Evolutionary conservation across 2,888 invertebrate genomes (phyloP).

Genomic region (Hermodice carunculata): DNA sequence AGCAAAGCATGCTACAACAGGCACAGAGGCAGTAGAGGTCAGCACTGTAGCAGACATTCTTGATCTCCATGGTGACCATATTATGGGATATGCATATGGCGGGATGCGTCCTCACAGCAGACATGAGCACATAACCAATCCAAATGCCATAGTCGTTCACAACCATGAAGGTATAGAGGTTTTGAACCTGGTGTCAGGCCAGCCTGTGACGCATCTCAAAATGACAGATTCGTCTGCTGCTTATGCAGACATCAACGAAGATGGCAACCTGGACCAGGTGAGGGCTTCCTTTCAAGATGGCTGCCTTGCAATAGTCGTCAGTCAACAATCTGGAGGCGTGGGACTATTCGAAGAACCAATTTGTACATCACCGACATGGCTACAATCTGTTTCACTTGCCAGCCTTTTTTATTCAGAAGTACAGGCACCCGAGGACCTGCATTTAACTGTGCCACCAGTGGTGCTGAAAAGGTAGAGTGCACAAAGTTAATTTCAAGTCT

Average conservation of each 20-base stretch:
- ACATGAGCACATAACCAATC: slow-evolving; percentile 58
- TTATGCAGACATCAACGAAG: slow-evolving; percentile 53
- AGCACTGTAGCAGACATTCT: slow-evolving; percentile 12
- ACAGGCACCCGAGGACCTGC: too few species aligned
- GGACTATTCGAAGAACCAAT: too few species aligned
- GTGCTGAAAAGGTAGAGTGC: too few species aligned
- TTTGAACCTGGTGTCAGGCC: slow-evolving; percentile 57
- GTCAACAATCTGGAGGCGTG: too few species aligned
- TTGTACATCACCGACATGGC: too few species aligned
- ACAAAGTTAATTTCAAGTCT: too few species aligned
- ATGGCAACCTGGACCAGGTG: slow-evolving; percentile 37
- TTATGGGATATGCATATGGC: slow-evolving; percentile 60
- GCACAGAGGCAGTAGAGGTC: background rate
- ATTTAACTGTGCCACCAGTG: too few species aligned
- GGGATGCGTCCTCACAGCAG: slow-evolving; percentile 59
- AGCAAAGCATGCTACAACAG: slow-evolving; percentile 5
- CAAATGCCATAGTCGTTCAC: slow-evolving; percentile 58
- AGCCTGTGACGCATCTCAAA: slow-evolving; percentile 53
- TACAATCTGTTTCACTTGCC: too few species aligned
- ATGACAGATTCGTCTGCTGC: slow-evolving; percentile 41
- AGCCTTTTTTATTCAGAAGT: too few species aligned
- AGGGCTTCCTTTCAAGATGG: slow-evolving; percentile 4
- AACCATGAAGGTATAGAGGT: slow-evolving; percentile 60
- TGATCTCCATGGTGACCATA: slow-evolving; percentile 33
- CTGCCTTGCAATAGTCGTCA: background rate